These are phyloP conservation scores for Peromyscus californicus DNA, from an alignment of 2,113 vertebrate species.

Conservation along the genomic window DNA sequence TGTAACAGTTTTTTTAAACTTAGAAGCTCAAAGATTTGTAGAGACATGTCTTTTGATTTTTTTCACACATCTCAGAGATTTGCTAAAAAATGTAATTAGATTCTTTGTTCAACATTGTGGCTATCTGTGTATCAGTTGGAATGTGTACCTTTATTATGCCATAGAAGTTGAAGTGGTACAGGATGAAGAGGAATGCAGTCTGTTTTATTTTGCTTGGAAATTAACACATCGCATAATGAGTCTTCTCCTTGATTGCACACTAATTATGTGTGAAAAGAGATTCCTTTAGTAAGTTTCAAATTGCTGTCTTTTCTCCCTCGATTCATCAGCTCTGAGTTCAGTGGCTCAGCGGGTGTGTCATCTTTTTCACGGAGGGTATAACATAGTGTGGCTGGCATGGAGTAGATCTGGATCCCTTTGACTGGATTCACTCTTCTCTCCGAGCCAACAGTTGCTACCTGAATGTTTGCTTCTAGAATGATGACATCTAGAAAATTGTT, in stretches of 20 bases:
- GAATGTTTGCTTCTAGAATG: conserved; percentile 63
- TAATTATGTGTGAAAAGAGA: conserved; percentile 63
- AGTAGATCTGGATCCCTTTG: conserved; percentile 40
- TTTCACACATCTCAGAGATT: conserved; percentile 14
- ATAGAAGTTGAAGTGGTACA: not conserved
- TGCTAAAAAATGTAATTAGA: not conserved
- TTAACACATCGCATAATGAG: not conserved
- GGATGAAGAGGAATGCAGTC: not conserved
- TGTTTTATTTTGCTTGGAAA: conserved; percentile 58
- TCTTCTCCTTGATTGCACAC: conserved; percentile 52
- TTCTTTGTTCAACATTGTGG: conserved; percentile 29
- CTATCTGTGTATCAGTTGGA: conserved; percentile 36
- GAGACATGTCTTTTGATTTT: not conserved
- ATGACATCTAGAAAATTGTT: conserved; percentile 45
- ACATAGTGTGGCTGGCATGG: not conserved
- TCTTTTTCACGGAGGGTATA: not conserved
- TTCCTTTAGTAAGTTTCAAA: conserved; percentile 65
- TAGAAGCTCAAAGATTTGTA: conserved; percentile 55
- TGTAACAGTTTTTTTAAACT: not conserved
- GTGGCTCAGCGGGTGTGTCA: conserved; percentile 52
- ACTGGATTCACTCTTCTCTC: conserved; percentile 58
- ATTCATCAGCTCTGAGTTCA: conserved; percentile 64
- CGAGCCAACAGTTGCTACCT: conserved; percentile 40
- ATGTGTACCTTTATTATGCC: conserved; percentile 37
- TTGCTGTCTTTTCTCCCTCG: conserved; percentile 68